Base-by-base conservation (phyloP, 1,140 invertebrate genomes). In the Bradysia coprophila region DNA sequence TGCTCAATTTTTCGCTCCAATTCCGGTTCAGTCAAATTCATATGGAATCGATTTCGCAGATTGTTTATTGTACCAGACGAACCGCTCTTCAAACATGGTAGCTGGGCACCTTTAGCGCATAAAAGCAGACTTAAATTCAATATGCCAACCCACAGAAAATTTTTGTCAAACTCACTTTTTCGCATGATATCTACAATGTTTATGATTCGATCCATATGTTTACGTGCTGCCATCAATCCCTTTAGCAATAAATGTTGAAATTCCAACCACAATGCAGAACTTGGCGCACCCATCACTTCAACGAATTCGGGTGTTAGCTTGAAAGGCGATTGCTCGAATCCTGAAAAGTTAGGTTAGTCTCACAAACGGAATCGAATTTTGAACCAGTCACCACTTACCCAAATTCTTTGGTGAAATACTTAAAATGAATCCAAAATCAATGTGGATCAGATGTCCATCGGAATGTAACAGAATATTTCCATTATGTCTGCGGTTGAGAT, bases 401-500 rank as follows among this genome's bases (percentile, higher is more conserved):
- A 98, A 71, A 72, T 98, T 99, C 56, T 89, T 85, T 3, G 95
- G 95, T n/a, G 95, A 98, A 34, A 84, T 90, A 10, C 92, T 97
- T 13, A 98, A 68, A 55, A 99, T 98, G 58, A 96, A 99, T 20
- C 93, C 95, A 69, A 95, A 99, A 66, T 99, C 95, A 51, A 99
- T 99, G 62, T 99, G 95, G 49, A 99, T 98, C 13, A 99, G 72
- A 66, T 98, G 95, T 21, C 95, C 95, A 54, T 93, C 85, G 48
- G 84, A 82, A 63, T 95, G 90, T 43, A 99, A 61, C 21, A 99
- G 64, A 57, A 98, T 99, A 59, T 99, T 98, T 4, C 94, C 95
- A 68, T 98, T 98, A 58, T 98, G 95, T 52, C 93, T 91, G 61
- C 66, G 63, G 28, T 55, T 50, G 44, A 16, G 28, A n/a, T n/a